Conservation (phyloP, 2,888 invertebrate genomes). For the Epicampocera succincta region DNA sequence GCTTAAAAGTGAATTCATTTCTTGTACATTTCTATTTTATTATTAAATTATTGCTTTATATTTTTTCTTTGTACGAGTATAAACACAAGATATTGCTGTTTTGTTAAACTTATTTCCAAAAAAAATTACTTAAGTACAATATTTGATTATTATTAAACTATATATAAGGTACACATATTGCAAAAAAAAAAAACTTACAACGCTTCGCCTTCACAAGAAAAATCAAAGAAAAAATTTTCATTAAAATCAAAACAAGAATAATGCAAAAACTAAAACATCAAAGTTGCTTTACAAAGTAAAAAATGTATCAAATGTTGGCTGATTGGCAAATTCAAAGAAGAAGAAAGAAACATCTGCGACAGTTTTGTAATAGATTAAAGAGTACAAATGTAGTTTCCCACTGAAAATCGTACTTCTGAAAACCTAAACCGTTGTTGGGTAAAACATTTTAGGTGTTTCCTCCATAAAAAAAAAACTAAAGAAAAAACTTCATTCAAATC, state of each 20-base stretch:
- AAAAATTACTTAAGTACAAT: constrained; percentile 58
- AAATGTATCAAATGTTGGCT: too few relatives aligned
- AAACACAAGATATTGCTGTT: constrained; percentile 43
- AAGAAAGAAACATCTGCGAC: too few relatives aligned
- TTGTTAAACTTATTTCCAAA: constrained; percentile 6
- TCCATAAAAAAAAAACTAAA: too few relatives aligned
- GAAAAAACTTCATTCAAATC: too few relatives aligned
- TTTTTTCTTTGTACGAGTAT: constrained; percentile 6
- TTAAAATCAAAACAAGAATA: constrained; percentile 27
- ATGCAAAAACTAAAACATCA: background rate
- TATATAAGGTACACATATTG: constrained; percentile 60
- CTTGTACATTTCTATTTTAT: constrained; percentile 34
- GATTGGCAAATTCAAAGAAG: too few relatives aligned
- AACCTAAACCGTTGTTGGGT: too few relatives aligned
- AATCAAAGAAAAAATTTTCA: constrained; percentile 32
- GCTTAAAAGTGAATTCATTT: constrained; percentile 40
- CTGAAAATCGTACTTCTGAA: too few relatives aligned
- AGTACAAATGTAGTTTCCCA: too few relatives aligned
- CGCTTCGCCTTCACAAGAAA: constrained; percentile 47
- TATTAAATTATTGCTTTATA: constrained; percentile 16
- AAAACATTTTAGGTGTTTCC: too few relatives aligned
- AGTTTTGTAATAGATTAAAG: too few relatives aligned
- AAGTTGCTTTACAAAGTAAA: too few relatives aligned
- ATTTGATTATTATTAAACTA: constrained; percentile 29
- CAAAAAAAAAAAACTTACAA: constrained; percentile 28